These are phyloP conservation scores for Dyspetes luteomarginatus DNA, from an alignment of 2,888 invertebrate species.

Conservation along the genomic window DNA sequence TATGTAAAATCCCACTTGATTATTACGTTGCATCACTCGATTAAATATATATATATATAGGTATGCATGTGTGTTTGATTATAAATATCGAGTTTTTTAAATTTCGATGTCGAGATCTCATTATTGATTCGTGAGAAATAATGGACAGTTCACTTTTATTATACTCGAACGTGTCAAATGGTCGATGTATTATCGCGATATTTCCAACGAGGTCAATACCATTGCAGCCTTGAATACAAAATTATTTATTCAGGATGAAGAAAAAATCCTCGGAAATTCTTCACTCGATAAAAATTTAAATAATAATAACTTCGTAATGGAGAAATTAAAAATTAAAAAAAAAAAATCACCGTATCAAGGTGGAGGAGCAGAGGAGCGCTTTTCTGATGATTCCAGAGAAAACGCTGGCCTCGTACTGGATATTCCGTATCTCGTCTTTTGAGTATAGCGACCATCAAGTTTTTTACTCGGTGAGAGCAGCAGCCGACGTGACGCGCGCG, in stretches of 20 bases:
- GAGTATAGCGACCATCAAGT: slow-evolving; percentile 36
- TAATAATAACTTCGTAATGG: background rate
- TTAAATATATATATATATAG: background rate
- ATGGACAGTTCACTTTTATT: background rate
- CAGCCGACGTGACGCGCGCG: slow-evolving; percentile 27
- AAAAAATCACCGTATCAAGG: background rate
- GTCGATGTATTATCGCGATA: background rate
- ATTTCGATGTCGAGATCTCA: background rate
- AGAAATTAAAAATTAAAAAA: background rate
- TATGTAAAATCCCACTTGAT: too few species aligned
- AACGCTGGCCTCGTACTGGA: slow-evolving; percentile 57
- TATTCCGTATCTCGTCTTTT: slow-evolving; percentile 45
- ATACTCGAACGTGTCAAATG: background rate
- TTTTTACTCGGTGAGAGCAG: slow-evolving; percentile 6
- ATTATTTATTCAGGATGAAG: background rate
- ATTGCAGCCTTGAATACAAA: background rate
- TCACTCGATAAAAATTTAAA: slow-evolving; percentile 19
- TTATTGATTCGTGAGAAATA: background rate
- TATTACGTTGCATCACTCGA: background rate
- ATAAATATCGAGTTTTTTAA: background rate
- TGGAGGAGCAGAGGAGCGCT: slow-evolving; percentile 14
- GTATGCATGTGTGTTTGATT: background rate
- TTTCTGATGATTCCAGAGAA: slow-evolving; percentile 49
- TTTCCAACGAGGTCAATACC: background rate
- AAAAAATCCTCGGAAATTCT: background rate